A percentile compares a stretch with the other conserved stretches of the same genome.
Evolutionary conservation across 2,888 invertebrate species (phyloP).

Genomic region (Nomada hirtipes): DNA sequence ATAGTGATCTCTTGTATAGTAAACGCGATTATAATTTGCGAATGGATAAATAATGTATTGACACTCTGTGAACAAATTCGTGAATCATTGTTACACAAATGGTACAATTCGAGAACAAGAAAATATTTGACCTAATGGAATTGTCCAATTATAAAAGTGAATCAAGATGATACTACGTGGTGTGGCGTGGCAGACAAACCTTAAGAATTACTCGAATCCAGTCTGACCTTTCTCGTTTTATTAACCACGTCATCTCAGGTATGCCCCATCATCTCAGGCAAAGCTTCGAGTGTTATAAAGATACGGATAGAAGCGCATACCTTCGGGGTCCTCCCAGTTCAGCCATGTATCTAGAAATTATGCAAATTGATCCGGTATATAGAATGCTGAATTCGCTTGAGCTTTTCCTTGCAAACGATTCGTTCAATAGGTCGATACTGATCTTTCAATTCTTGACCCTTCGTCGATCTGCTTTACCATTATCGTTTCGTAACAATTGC

Average conservation of each 20-base stretch:
- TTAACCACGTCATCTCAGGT: slow-evolving; percentile 73
- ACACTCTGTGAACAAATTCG: no score
- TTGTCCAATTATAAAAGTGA: slow-evolving; percentile 20
- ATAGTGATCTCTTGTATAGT: no score
- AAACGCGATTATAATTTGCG: no score
- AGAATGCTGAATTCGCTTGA: slow-evolving; percentile 25
- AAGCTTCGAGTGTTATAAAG: slow-evolving; percentile 66
- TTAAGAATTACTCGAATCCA: slow-evolving; percentile 72
- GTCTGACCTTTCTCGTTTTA: slow-evolving; percentile 80
- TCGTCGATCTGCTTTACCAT: not conserved
- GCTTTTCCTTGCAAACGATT: slow-evolving; percentile 33
- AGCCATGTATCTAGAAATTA: slow-evolving; percentile 70
- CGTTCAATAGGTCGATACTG: not conserved
- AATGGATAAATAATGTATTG: no score
- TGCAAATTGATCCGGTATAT: slow-evolving; percentile 69
- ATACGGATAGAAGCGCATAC: slow-evolving; percentile 50
- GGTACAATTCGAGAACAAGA: no score
- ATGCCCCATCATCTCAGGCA: slow-evolving; percentile 74
- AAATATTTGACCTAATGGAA: not conserved
- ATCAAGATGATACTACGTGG: slow-evolving; percentile 53
- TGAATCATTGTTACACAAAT: no score
- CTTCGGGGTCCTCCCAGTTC: slow-evolving; percentile 69
- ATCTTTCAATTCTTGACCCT: not conserved
- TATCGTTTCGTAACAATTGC: not conserved
- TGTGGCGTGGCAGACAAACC: slow-evolving; percentile 38